These are phyloP conservation scores for Rhagophthalmus giganteus DNA, from an alignment of 2,888 invertebrate species.

Conservation along the genomic window DNA sequence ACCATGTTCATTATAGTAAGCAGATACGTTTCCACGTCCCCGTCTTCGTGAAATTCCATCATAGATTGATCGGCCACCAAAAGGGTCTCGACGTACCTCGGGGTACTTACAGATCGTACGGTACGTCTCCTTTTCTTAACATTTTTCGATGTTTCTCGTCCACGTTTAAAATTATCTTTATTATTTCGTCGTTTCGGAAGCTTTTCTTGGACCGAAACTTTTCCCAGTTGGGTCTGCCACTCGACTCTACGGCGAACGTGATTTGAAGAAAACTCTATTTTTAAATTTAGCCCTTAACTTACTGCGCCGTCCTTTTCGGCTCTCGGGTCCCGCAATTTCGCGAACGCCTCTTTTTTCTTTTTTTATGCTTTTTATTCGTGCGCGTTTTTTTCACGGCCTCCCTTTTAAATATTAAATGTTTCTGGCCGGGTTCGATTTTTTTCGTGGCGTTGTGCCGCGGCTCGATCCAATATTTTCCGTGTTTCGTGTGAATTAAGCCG, in stretches of 20 bases:
- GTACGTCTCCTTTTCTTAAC: conserved; percentile 28
- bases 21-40: conserved; percentile 82
- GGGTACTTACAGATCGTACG: conserved; percentile 71
- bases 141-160: no score
- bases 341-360: conserved; percentile 57
- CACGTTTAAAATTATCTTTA: no score
- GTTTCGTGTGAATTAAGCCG: conserved; percentile 67
- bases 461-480: conserved; percentile 73
- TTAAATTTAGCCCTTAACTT: conserved; percentile 30
- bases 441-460: conserved; percentile 62
- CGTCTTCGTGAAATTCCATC: conserved; percentile 81
- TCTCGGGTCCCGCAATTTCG: conserved; percentile 63
- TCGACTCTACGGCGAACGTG: conserved; percentile 55
- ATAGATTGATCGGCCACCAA: conserved; percentile 87
- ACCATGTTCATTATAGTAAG: conserved; percentile 94
- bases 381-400: conserved; percentile 61
- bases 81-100: conserved; percentile 81
- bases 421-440: conserved; percentile 58
- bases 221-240: conserved; percentile 61
- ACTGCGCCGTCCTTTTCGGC: conserved; percentile 58
- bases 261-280: background rate
- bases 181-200: no score
- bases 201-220: conserved; percentile 57
- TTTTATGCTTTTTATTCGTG: conserved; percentile 54
- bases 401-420: conserved; percentile 70